Base-by-base conservation (phyloP, 2,113 vertebrate genomes). In the Sisor rabdophorus region DNA sequence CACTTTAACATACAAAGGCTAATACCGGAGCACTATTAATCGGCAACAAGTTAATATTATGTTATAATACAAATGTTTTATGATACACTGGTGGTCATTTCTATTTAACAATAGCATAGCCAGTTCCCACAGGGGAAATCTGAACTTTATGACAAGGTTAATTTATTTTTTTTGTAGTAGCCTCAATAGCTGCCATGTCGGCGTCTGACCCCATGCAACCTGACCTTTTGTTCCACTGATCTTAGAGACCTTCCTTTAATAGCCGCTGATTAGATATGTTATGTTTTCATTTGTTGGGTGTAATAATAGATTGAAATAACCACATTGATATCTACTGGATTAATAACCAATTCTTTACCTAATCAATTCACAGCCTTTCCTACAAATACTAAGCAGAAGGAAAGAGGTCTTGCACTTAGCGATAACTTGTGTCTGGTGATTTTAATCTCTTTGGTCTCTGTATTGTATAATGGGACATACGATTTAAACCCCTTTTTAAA, bases 241-340 rank as follows among this genome's bases (percentile, higher is more conserved):
- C 47, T 80, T 70, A 73, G 79, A 81, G 81, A 80, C 80, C 12
- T 84, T 79, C 65, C 63, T 79, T 84, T 82, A 81, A 85, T 80
- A 56, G 74, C 75, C 0, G 63, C 59, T 83, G 81, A 88, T 87
- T 82, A 84, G 82, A 79, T 67, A 55, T 30, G 44, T 84, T 79
- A 84, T 79, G 67, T 75, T 72, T 81, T 76, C 55, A 24, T 61
- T 61, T 54, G 69, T 50, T 28, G 20, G 11, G 26, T 50, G 15
- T 30, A 28, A 60, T 83, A 82, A 87, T 86, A 83, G 84, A 86
- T 83, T 86, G 80, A 82, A 82, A 80, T 73, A 81, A 63, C 80
- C 84, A 82, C 86, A 88, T 87, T 79, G 54, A 19, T 44, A 13
- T 26, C 87, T 88, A 88, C 78, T 60, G 16, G 44, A 15, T 28